Evolutionary conservation across 2,797 vertebrate species (phyloP).

Genomic region (Diplodus sargus): DNA sequence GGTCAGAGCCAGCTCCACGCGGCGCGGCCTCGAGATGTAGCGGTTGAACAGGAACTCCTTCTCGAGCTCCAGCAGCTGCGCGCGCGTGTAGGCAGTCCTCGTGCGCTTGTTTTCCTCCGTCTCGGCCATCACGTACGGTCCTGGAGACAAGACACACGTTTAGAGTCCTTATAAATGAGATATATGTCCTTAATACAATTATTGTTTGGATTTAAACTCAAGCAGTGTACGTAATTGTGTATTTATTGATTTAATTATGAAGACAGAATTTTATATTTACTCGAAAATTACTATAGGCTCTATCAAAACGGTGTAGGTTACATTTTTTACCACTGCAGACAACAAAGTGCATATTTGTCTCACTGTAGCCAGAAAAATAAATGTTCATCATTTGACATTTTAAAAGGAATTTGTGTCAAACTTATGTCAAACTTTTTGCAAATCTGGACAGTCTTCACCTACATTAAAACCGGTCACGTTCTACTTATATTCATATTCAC

Average conservation of each 20-base stretch:
- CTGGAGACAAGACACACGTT: conserved; percentile 70
- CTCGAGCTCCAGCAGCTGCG: conserved; percentile 96
- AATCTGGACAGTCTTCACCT: too few relatives aligned
- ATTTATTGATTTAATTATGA: too few relatives aligned
- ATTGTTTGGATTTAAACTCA: not conserved
- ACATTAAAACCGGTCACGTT: too few relatives aligned
- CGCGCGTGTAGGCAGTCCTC: conserved; percentile 95
- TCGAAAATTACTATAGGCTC: not conserved
- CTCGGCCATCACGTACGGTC: conserved; percentile 89
- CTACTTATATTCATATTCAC: too few relatives aligned
- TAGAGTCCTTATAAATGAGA: not conserved
- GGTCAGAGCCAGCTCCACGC: conserved; percentile 96
- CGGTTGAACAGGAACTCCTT: conserved; percentile 99
- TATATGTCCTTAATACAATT: not conserved
- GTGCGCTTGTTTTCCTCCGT: conserved; percentile 96
- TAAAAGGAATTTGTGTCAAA: conserved; percentile 3
- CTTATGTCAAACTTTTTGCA: too few relatives aligned
- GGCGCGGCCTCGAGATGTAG: conserved; percentile 96
- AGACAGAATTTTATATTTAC: not conserved
- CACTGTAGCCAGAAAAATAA: conserved; percentile 18
- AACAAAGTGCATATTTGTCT: conserved; percentile 9
- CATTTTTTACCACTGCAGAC: not conserved
- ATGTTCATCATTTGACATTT: conserved; percentile 12
- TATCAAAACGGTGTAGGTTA: not conserved
- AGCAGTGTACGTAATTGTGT: not conserved